Conservation (phyloP, 2,113 vertebrate species). For the Psophia crepitans region DNA sequence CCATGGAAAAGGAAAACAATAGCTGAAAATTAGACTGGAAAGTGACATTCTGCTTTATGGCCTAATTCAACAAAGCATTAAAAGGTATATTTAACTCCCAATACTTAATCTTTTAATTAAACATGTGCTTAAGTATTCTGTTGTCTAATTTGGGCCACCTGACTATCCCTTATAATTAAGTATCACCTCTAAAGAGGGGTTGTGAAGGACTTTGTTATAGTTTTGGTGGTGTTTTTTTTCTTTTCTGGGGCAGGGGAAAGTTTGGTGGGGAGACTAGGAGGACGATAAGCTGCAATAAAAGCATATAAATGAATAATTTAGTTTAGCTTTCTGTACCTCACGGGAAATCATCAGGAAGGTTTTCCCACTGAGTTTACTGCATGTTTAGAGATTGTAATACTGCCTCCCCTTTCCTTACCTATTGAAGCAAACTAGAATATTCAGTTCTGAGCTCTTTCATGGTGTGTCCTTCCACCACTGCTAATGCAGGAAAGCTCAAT, state of each 20-base stretch:
- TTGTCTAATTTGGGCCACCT: neutral
- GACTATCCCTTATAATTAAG: neutral
- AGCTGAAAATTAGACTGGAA: neutral
- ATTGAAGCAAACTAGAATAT: neutral
- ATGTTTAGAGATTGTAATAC: neutral
- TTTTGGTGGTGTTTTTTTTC: neutral
- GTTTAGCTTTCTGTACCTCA: neutral
- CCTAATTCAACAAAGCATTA: neutral
- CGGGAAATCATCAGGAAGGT: neutral
- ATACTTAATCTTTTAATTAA: neutral
- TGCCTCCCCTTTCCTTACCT: neutral
- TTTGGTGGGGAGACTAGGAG: neutral
- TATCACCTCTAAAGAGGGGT: neutral
- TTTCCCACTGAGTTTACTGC: neutral
- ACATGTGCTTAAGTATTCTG: neutral
- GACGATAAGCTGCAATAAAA: neutral
- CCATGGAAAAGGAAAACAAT: neutral
- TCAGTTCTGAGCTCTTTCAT: neutral
- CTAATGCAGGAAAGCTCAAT: neutral
- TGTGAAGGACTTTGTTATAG: neutral
- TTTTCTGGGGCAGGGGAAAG: neutral
- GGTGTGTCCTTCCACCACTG: neutral
- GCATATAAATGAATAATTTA: neutral
- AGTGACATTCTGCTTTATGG: neutral
- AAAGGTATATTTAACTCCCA: neutral